These are phyloP conservation scores for Crocidura indochinensis DNA, from an alignment of 2,797 vertebrate genomes.

Conservation along the genomic window DNA sequence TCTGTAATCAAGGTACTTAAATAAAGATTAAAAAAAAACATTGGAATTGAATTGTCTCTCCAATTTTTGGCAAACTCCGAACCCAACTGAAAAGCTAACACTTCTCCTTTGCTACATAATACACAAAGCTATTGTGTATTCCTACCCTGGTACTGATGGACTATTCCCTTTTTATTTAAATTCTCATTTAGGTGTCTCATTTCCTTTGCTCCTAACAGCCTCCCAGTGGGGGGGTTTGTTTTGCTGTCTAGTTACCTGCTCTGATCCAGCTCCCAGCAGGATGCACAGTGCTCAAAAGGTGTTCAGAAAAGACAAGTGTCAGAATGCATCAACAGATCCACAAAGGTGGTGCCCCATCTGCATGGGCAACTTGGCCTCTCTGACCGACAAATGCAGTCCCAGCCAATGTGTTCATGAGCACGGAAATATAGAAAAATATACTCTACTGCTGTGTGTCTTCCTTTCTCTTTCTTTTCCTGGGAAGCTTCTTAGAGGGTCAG, in stretches of 20 bases:
- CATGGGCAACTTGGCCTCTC: not conserved
- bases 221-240: not conserved
- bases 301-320: slow-evolving; percentile 15
- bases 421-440: no score
- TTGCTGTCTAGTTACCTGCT: slow-evolving; percentile 39
- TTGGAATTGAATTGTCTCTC: not conserved
- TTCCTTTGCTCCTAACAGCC: slow-evolving; percentile 36
- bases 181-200: slow-evolving; percentile 27
- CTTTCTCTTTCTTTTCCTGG: not conserved
- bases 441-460: no score
- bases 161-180: not conserved
- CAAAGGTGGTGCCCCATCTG: not conserved
- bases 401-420: not conserved
- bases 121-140: not conserved
- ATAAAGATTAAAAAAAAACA: not conserved
- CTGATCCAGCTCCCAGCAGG: not conserved
- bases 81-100: slow-evolving; percentile 7
- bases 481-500: not conserved
- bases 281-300: not conserved
- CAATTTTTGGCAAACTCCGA: not conserved
- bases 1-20: no score
- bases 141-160: not conserved
- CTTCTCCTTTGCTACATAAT: not conserved
- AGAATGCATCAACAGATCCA: not conserved
- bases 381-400: not conserved